These are phyloP conservation scores for Ptilorrhoa leucosticta DNA, from an alignment of 2,113 vertebrate species.

Conservation along the genomic window DNA sequence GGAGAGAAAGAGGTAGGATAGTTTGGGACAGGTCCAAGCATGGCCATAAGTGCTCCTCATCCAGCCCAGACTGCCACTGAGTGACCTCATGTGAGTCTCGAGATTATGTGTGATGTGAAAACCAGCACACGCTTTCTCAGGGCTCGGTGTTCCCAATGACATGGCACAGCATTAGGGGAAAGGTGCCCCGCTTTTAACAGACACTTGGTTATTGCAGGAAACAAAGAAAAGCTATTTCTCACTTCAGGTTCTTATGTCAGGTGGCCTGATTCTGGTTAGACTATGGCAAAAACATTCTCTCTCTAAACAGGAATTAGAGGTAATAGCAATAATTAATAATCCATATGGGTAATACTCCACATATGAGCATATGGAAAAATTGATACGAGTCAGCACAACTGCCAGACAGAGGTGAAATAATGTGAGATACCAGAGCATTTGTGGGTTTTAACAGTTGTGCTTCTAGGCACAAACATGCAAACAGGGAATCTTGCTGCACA, in stretches of 20 bases:
- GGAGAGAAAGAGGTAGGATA: background rate
- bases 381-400: rapidly evolving
- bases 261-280: background rate
- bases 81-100: background rate
- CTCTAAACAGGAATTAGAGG: background rate
- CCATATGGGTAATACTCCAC: background rate
- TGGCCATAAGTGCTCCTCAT: background rate
- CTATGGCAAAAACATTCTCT: background rate
- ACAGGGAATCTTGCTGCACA: slow-evolving; percentile 37
- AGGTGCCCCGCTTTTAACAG: background rate
- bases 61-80: background rate
- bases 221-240: background rate
- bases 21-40: background rate
- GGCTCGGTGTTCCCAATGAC: rapidly evolving
- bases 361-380: slow-evolving; percentile 1
- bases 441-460: background rate
- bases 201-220: background rate
- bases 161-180: background rate
- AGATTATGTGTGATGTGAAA: background rate
- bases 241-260: background rate
- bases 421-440: background rate
- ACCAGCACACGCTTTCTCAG: background rate
- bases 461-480: slow-evolving; percentile 35
- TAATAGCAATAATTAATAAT: slow-evolving; percentile 18
- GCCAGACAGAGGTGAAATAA: background rate